Evolutionary conservation across 2,113 vertebrate genomes (phyloP).

Genomic region (Pseudopodoces humilis): DNA sequence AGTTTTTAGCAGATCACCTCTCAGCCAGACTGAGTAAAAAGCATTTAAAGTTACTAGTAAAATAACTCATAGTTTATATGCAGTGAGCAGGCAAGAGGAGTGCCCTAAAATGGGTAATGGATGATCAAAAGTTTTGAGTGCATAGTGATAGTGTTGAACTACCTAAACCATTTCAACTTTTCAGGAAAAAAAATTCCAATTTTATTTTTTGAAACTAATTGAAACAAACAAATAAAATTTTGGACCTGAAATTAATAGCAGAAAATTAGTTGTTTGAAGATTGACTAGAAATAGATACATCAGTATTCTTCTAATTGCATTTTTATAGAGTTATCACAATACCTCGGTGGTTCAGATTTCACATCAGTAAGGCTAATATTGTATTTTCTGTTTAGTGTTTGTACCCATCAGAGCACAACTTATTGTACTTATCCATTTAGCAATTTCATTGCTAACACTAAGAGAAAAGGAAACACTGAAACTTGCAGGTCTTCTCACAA

Average conservation of each 20-base stretch:
- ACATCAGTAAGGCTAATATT: not conserved
- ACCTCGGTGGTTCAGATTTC: not conserved
- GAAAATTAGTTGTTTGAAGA: not conserved
- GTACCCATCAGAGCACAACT: not conserved
- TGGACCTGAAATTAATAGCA: not conserved
- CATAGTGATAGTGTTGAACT: not conserved
- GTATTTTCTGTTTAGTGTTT: not conserved
- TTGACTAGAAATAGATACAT: not conserved
- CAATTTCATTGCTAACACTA: not conserved
- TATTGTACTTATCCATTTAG: not conserved
- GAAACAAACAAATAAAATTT: not conserved
- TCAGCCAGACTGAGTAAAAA: not conserved
- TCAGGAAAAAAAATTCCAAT: not conserved
- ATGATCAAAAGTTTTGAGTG: not conserved
- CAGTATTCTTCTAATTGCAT: not conserved
- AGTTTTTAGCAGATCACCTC: not conserved
- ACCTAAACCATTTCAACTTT: not conserved
- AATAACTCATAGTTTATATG: not conserved
- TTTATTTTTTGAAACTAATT: not conserved
- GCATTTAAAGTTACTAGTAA: not conserved
- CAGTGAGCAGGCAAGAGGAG: not conserved
- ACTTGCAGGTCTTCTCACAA: not conserved
- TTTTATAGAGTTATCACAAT: not conserved
- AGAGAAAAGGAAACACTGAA: not conserved
- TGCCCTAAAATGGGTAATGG: not conserved